Base-by-base conservation (phyloP, 2,888 invertebrate genomes). In the Catonia carolina region DNA sequence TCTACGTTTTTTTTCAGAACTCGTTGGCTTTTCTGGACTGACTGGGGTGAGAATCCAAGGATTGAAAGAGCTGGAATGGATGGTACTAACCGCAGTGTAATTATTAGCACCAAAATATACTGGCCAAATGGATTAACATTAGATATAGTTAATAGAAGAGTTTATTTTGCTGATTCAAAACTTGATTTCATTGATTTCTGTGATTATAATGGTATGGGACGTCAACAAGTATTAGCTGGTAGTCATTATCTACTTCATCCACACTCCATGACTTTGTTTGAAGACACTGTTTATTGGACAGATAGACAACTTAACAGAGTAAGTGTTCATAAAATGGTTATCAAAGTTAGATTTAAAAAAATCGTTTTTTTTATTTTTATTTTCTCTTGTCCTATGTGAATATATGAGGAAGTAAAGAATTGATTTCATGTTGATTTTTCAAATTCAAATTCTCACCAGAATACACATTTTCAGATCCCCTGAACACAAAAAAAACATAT, bases 61-160 rank as follows among this genome's bases (percentile, higher is more conserved):
- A 89, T 99, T 58, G 98, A 99, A 71, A 78, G 96, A 56, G 87
- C 95, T 5, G 95, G 95, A 14, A 90, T 99, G 91, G 98, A 99
- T 70, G 98, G 98, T 0, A 84, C 85, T 0, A 85, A 86, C 67
- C 80, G 96, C 4, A 80, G 80, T 15, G 83, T 85, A 0, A 93
- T 97, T 51, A 88, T 97, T 48, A 88, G 84, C 41, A 93, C 92
- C 0, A 96, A 96, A 71, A 92, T 99, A 60, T 97, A 93, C 74
- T 98, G 97, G 97, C 98, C 98, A 0, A 98, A 97, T 70, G 97
- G 97, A 0, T 75, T 99, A n/a, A 92, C 98, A 0, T 74, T 99
- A 2, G 99, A 99, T 69, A 89, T 92, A 17, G 88, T 97, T 0
- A 96, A 88, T 0, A 86, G 88, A 68, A 76, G 97, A 49, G 85